Base-by-base conservation (phyloP, 2,888 invertebrate species). In the Junonia oenone region DNA sequence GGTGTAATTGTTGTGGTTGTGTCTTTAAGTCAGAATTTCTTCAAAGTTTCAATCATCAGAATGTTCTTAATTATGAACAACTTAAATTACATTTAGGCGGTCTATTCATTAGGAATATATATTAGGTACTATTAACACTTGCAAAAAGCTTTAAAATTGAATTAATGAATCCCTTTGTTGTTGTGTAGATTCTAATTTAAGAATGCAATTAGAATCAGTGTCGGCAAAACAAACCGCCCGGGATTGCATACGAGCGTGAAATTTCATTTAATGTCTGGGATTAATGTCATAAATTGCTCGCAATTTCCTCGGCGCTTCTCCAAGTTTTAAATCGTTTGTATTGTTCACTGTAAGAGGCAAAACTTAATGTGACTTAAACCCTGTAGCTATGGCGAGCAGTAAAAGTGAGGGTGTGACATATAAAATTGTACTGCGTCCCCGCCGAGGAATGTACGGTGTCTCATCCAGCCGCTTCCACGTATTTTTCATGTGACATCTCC, bases 401-500 rank as follows among this genome's bases (percentile, higher is more conserved):
- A 81, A 79, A 84, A 82, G 75, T 76, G 75, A 70, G 74, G 69
- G 71, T 68, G 71, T 73, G 75, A 75, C 76, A 81, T 75, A 78
- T 82, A 75, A 77, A 81, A 81, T 75, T 78, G 77, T 81, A 68
- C 70, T 65, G 58, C 46, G 78, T 75, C 74, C 67, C 74, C 72
- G 67, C 67, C 71, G 72, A 75, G 82, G 84, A 86, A 88, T 87
- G 87, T 78, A 79, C 75, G 75, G 72, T 69, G 80, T 76, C 82
- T 78, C 82, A 76, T 78, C 76, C 79, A 47, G 40, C 72, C 67
- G 78, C 71, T 74, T 69, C 68, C 74, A 71, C 76, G 78, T 80
- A 88, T 89, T 89, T 90, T 89, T 90, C 89, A 88, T 76, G 86
- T 81, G 89, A 88, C 88, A 83, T 85, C 81, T 81, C 87, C 84